These are phyloP conservation scores for Hormiphora californensis DNA, from an alignment of 37 sponge, comb jelly and placozoan genomes.

Conservation along the genomic window DNA sequence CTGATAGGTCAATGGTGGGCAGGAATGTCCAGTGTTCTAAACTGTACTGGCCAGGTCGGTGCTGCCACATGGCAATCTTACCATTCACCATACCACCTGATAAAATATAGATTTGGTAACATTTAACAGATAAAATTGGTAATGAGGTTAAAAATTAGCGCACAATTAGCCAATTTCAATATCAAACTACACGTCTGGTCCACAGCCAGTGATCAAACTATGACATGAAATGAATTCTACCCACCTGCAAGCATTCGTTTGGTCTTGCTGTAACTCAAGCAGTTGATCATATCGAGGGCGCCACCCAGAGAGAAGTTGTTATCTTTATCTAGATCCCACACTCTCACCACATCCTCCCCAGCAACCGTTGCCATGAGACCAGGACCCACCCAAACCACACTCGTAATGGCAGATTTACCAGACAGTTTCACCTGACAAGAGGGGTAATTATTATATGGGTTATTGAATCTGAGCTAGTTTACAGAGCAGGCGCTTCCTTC, in stretches of 20 bases:
- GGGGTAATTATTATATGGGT: too few relatives aligned
- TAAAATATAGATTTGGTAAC: background rate
- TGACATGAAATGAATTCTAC: background rate
- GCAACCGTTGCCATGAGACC: conserved; percentile 73
- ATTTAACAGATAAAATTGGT: background rate
- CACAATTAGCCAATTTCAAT: background rate
- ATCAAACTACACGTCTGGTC: background rate
- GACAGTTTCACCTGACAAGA: conserved; percentile 69
- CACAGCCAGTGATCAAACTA: background rate
- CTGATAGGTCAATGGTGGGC: conserved; percentile 37
- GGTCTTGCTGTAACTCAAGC: conserved; percentile 61
- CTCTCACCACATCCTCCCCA: conserved; percentile 65
- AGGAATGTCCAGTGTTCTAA: conserved; percentile 47
- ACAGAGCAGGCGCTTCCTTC: too few relatives aligned
- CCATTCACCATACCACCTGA: conserved; percentile 47
- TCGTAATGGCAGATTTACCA: conserved; percentile 55
- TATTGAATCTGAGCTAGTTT: too few relatives aligned
- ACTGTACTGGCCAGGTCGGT: background rate
- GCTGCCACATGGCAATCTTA: conserved; percentile 55
- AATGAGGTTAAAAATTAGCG: background rate
- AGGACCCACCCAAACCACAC: conserved; percentile 58
- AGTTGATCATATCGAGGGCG: conserved; percentile 59
- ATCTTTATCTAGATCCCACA: conserved; percentile 78
- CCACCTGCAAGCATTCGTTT: conserved; percentile 56
- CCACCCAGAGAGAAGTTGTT: conserved; percentile 71